phyloP scores from a whole-genome alignment of 2,888 invertebrate genomes.

The Ariolimax columbianus region DNA sequence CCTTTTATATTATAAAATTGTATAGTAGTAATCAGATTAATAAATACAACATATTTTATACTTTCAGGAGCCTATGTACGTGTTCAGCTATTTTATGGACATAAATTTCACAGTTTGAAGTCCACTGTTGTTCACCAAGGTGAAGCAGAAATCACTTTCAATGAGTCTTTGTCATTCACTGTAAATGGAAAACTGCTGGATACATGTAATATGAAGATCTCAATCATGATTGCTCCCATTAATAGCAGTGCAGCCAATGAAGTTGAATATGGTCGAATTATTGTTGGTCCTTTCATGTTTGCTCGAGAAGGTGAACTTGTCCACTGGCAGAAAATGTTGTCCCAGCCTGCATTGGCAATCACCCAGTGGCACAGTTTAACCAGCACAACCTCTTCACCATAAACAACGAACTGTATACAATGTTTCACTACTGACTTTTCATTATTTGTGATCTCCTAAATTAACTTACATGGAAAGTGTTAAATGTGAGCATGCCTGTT shows the following conservation, averaged over 20 bases:
- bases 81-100: conserved; percentile 72
- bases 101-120: conserved; percentile 72
- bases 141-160: conserved; percentile 70
- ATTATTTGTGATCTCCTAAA: no score
- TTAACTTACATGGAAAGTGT: no score
- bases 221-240: conserved; percentile 60
- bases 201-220: conserved; percentile 69
- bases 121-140: conserved; percentile 67
- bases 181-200: conserved; percentile 71
- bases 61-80: conserved; percentile 68
- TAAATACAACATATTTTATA: neutral
- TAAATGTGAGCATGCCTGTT: no score
- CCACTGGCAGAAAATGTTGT: conserved; percentile 77
- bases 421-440: neutral
- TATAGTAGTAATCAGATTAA: no score
- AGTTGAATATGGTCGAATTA: conserved; percentile 69
- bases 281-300: conserved; percentile 76
- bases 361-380: conserved; percentile 65
- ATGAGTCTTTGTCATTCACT: conserved; percentile 75
- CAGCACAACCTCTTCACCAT: neutral
- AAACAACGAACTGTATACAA: neutral
- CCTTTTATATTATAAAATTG: no score
- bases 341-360: conserved; percentile 66
- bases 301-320: conserved; percentile 74
- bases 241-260: conserved; percentile 49